phyloP scores from a whole-genome alignment of 2,797 vertebrate genomes.

The Enteromius thamalakanensis region DNA sequence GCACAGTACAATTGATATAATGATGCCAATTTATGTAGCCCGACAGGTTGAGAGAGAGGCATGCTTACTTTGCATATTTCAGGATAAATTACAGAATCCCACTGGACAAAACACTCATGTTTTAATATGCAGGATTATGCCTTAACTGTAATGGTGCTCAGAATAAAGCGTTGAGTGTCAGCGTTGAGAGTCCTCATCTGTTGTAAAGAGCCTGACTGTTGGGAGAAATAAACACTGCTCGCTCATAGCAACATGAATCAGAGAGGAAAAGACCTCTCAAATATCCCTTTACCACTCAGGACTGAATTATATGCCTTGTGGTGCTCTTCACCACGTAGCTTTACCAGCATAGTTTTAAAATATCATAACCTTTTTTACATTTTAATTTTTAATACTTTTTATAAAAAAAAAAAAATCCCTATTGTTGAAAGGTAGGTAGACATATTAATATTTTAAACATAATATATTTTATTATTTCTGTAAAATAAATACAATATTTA shows the following conservation, averaged over 20 bases:
- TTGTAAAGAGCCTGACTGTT: slow-evolving; percentile 24
- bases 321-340: neutral
- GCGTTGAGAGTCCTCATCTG: slow-evolving; percentile 1
- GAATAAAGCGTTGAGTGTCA: slow-evolving; percentile 37
- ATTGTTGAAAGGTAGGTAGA: too few relatives aligned
- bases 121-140: neutral
- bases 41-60: neutral
- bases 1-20: slow-evolving; percentile 14
- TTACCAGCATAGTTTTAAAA: neutral
- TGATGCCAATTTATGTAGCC: slow-evolving; percentile 6
- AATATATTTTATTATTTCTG: neutral
- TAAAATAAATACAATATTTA: neutral
- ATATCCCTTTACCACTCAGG: slow-evolving; percentile 45
- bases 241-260: slow-evolving; percentile 49
- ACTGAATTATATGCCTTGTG: slow-evolving; percentile 13
- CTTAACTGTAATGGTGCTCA: slow-evolving; percentile 1
- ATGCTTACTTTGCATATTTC: slow-evolving; percentile 4
- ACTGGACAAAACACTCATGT: slow-evolving; percentile 2
- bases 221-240: slow-evolving; percentile 41
- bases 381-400: neutral
- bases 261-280: slow-evolving; percentile 51
- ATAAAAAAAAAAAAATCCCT: too few relatives aligned
- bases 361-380: neutral
- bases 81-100: slow-evolving; percentile 7
- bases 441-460: neutral